Evolutionary conservation across 2,797 vertebrate genomes (phyloP), one percentile per base, ranked within the genome.

Genomic region (Sandelia bainsii): DNA sequence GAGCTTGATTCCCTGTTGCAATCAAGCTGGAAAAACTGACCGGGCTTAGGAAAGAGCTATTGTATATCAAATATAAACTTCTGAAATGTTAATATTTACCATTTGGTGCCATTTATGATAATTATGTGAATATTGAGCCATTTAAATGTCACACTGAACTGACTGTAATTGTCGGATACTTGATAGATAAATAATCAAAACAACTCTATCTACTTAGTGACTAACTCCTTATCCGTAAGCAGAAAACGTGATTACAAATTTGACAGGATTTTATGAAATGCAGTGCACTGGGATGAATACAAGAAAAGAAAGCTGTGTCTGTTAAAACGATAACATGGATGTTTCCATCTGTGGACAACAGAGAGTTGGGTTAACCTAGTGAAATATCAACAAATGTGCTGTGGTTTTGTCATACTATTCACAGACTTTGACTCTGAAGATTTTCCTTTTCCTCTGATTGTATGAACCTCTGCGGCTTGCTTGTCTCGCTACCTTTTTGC

Each of bases 391-490:
- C 22, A 51, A 6, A 44, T 46, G 6, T 16, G 51, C 25, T 62
- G 22, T 37, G 46, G 44, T 66, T 65, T 76, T 13, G 16, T 80
- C 46, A 61, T 5, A 71, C 50, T 45, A 53, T 72, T 51, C 42
- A 22, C 54, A 68, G 22, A 66, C 58, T 58, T 25, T 7, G 10
- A 63, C n/a, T 51, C 19, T 69, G 19, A 81, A 79, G 62, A 51
- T 75, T 53, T 73, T 64, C 49, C 50, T 80, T 76, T 84, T 85
- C 79, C 84, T 77, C 66, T 61, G 62, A 81, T 65, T 85, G 75
- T 89, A 83, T 73, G 82, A 91, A 85, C 87, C 80, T 67, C 77
- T 72, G 80, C 13, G 8, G 64, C 76, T 70, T 11, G 56, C 29
- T 61, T 77, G 44, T 87, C 79, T 88, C 80, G 75, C 77, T 69